Evolutionary conservation across 2,888 invertebrate species (phyloP).

Genomic region (Selenia dentaria): DNA sequence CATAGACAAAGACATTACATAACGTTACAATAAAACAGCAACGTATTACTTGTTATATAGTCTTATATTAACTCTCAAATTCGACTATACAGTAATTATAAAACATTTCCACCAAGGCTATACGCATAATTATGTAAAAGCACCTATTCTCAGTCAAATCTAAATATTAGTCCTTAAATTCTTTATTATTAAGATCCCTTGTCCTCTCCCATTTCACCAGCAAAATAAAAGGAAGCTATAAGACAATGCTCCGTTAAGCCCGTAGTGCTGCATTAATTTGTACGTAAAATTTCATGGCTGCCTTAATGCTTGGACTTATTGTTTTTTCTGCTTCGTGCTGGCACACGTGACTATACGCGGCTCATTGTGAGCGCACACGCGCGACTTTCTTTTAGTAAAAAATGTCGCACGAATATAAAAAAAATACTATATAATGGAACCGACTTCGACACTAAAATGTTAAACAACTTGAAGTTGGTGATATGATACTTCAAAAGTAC

Average conservation of each 20-base stretch:
- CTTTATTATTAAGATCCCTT: not conserved
- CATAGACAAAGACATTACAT: too few species aligned
- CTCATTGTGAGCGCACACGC: constrained; percentile 18
- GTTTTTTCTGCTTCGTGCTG: constrained; percentile 53
- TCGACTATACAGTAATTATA: too few species aligned
- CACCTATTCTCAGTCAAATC: too few species aligned
- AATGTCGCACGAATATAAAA: not conserved
- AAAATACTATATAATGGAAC: not conserved
- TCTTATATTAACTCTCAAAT: too few species aligned
- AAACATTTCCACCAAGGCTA: too few species aligned
- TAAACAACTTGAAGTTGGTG: not conserved
- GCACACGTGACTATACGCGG: constrained; percentile 49
- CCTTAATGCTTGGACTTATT: constrained; percentile 56
- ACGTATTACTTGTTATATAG: too few species aligned
- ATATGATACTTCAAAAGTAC: too few species aligned
- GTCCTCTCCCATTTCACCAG: not conserved
- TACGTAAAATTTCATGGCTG: constrained; percentile 52
- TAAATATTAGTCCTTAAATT: too few species aligned
- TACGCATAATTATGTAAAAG: too few species aligned
- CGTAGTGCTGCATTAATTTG: constrained; percentile 51
- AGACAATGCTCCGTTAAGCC: constrained; percentile 20
- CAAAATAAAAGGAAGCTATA: constrained; percentile 12
- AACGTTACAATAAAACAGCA: too few species aligned
- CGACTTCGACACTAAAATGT: not conserved
- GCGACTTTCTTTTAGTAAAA: not conserved